phyloP scores from a whole-genome alignment of 2,797 vertebrate species.

The Melanogrammus aeglefinus region DNA sequence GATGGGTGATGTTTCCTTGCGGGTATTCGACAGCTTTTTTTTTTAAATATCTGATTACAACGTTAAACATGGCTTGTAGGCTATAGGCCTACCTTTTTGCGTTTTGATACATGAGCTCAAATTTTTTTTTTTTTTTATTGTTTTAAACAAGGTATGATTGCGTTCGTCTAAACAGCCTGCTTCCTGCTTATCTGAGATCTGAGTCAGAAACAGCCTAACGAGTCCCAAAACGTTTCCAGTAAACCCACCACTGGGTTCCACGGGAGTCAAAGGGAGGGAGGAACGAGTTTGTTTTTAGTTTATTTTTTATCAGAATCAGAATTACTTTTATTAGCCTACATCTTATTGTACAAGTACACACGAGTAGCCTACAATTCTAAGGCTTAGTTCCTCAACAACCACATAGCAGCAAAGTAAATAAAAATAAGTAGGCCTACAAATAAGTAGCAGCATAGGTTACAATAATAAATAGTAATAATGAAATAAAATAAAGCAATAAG shows the following conservation, averaged over 20 bases:
- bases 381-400: no score
- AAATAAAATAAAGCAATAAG: no score
- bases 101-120: neutral
- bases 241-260: neutral
- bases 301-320: neutral
- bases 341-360: no score
- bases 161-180: neutral
- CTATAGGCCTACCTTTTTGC: neutral
- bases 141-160: neutral
- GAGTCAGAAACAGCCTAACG: neutral
- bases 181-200: neutral
- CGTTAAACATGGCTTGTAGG: neutral
- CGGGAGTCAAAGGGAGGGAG: neutral
- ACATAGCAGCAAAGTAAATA: no score
- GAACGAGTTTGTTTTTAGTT: neutral
- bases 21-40: neutral
- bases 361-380: no score
- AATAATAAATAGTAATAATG: no score
- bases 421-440: no score
- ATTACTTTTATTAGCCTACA: no score
- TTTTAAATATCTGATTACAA: neutral
- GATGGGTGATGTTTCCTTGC: neutral
- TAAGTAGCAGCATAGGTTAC: no score
- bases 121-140: neutral
- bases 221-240: neutral